Conservation (phyloP, 2,113 vertebrate species). For the Muscicapa adusta region DNA sequence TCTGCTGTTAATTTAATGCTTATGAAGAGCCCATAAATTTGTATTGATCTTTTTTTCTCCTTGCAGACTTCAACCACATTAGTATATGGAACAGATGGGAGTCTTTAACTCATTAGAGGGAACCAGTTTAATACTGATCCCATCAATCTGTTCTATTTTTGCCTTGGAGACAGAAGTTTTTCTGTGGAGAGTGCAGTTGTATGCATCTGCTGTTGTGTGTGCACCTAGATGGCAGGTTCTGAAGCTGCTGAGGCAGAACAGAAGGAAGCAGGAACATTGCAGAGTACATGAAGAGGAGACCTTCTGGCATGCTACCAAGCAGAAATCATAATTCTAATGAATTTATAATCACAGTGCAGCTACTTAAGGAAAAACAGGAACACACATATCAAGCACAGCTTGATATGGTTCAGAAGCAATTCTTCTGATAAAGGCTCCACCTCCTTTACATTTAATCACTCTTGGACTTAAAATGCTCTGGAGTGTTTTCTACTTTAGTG, state of each 20-base stretch:
- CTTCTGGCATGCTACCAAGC: background rate
- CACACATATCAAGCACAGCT: background rate
- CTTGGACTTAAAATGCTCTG: background rate
- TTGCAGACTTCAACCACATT: slow-evolving; percentile 25
- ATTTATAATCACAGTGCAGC: slow-evolving; percentile 39
- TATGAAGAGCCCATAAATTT: slow-evolving; percentile 60
- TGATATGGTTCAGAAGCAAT: background rate
- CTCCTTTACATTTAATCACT: slow-evolving; percentile 49
- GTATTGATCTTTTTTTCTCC: slow-evolving; percentile 46
- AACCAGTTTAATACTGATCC: slow-evolving; percentile 45
- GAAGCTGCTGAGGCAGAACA: slow-evolving; percentile 18
- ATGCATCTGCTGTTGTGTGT: background rate
- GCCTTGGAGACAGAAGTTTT: slow-evolving; percentile 17
- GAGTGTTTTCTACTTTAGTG: slow-evolving; percentile 44
- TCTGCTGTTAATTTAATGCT: slow-evolving; percentile 48
- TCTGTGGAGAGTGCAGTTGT: slow-evolving; percentile 4
- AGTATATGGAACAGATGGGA: slow-evolving; percentile 59
- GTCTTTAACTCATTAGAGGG: slow-evolving; percentile 62
- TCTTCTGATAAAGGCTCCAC: background rate
- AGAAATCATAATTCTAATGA: background rate
- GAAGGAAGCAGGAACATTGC: background rate
- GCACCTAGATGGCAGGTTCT: slow-evolving; percentile 6
- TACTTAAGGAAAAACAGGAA: slow-evolving; percentile 33
- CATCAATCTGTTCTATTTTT: slow-evolving; percentile 61
- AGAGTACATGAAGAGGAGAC: background rate